Base-by-base conservation (phyloP, 2,113 vertebrate genomes). In the Coryphaenoides rupestris region DNA sequence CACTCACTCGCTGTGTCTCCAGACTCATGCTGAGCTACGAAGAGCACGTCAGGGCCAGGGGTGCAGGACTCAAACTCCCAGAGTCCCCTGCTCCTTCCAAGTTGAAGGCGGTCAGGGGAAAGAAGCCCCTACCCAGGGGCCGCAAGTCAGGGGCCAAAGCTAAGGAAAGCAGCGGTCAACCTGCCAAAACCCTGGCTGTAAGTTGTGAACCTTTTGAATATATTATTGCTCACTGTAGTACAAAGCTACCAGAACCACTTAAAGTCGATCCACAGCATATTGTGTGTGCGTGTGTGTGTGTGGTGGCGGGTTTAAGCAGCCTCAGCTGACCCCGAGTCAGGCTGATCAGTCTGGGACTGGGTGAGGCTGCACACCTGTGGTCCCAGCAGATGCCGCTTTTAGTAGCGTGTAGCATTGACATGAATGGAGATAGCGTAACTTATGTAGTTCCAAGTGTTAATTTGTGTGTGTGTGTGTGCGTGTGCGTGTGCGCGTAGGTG, bases 11-110 rank as follows among this genome's bases (percentile, higher is more conserved):
- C 56, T 17, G 24, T 71, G 1, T 28, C 28, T n/a, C 64, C 78
- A 90, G 89, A 71, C 63, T 90, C 45, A 84, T 90, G 76, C 86
- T 92, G 21, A 82, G 88, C 1, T 92, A 91, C 4, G 91, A 91
- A 46, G 83, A 89, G 59, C 88, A 91, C 56, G 68, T 90, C 55
- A 75, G 75, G 46, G 83, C 76, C 0, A 88, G 82, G 17, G 87
- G 80, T 22, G 26, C 73, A 17, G 84, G 87, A 19, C 74, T 84
- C 47, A 73, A 83, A 68, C 57, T 86, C 79, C 87, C 84, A 56
- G 80, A 84, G 21, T 61, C 60, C 52, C 69, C 75, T 0, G 1
- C 68, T 7, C 55, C 74, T 4, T 63, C 63, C 0, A 78, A 68
- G 16, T 70, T 76, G 56, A 67, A 72, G 69, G 82, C 68, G 2